Conservation (phyloP, 64 coral and sea anemone species). For the Porites lutea region DNA sequence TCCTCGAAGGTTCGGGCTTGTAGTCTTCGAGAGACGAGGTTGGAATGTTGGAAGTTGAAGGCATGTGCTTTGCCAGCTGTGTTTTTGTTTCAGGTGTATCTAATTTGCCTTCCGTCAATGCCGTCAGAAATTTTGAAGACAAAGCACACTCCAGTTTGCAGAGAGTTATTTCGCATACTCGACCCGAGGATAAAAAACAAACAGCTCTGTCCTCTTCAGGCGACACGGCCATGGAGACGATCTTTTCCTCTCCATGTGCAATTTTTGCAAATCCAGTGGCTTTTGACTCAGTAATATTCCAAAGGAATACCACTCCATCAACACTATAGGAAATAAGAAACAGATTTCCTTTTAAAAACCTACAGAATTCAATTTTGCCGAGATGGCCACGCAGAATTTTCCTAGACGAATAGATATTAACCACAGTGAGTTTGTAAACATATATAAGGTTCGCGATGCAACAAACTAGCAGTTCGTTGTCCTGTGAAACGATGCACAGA, state of each 20-base stretch:
- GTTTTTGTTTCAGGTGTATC: neutral
- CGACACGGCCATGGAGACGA: slow-evolving; percentile 32
- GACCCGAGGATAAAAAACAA: slow-evolving; percentile 6
- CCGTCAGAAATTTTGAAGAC: neutral
- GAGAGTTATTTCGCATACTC: neutral
- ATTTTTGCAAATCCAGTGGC: neutral
- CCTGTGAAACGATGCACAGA: neutral
- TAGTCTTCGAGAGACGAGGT: neutral
- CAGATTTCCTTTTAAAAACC: slow-evolving; percentile 24
- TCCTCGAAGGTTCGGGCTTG: neutral
- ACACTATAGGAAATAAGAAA: slow-evolving; percentile 28
- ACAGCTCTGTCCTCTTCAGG: slow-evolving; percentile 21
- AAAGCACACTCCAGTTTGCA: neutral
- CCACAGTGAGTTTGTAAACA: neutral
- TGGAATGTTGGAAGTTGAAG: neutral
- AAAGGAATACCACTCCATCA: slow-evolving; percentile 18
- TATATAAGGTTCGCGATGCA: slow-evolving; percentile 39
- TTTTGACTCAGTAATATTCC: slow-evolving; percentile 5
- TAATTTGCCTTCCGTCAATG: neutral
- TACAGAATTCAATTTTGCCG: slow-evolving; percentile 29
- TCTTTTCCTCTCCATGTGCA: neutral
- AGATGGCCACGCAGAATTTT: slow-evolving; percentile 14
- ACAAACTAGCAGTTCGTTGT: slow-evolving; percentile 33
- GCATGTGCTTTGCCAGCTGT: neutral
- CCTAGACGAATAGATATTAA: neutral